phyloP scores from a whole-genome alignment of 2,797 vertebrate genomes.

The Lerista edwardsae region DNA sequence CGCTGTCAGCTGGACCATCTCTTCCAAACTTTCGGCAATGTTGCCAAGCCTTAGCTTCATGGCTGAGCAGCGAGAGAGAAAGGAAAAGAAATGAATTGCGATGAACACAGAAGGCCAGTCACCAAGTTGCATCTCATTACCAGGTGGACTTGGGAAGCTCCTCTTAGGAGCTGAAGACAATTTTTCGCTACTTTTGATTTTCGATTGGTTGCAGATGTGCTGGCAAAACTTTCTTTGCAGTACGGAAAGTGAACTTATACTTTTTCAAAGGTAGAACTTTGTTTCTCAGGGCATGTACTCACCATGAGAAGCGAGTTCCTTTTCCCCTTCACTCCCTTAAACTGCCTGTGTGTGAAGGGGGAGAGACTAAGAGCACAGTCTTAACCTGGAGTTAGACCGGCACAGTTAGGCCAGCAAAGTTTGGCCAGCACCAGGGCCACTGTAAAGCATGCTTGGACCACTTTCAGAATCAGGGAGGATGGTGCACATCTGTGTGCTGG shows the following conservation, averaged over 20 bases:
- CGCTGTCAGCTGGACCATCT: conserved; percentile 85
- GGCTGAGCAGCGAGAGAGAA: neutral
- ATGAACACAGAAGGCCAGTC: neutral
- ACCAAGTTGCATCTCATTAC: neutral
- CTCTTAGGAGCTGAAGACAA: neutral
- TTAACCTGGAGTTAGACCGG: too few species aligned
- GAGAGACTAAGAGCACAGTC: too few species aligned
- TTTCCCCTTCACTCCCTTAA: too few species aligned
- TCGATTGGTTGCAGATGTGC: neutral
- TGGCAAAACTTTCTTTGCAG: neutral
- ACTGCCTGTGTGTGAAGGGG: too few species aligned
- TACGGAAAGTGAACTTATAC: neutral
- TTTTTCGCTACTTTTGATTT: neutral
- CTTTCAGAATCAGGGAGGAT: too few species aligned
- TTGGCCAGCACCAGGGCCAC: too few species aligned
- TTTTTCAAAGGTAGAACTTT: too few species aligned
- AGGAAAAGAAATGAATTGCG: neutral
- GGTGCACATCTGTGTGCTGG: too few species aligned
- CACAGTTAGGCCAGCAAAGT: too few species aligned
- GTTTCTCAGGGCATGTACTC: too few species aligned
- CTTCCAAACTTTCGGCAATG: conserved; percentile 73
- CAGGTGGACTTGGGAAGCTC: neutral
- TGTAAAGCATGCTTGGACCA: too few species aligned
- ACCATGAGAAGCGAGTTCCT: too few species aligned
- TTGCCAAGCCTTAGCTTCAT: neutral